Evolutionary conservation across 1,140 invertebrate species (phyloP), one percentile per base, ranked within the genome.

Genomic region (Oncopeltus fasciatus): DNA sequence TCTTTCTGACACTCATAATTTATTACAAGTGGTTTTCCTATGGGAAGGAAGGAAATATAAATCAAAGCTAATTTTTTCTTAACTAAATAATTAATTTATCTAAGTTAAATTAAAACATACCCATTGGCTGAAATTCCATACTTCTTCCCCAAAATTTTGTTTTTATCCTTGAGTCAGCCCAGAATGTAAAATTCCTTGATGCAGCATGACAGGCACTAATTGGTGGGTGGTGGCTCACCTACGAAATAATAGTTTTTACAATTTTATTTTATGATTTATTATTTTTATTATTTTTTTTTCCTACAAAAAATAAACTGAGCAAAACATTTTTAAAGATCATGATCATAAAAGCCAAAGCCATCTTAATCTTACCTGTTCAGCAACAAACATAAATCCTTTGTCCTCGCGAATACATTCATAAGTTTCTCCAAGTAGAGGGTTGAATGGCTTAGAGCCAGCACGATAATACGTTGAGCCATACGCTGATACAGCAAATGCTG

Each of bases 101-200:
- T 43, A 11, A n/a, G 38, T 43, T 43, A 11, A 11, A 43, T n/a
- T n/a, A n/a, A n/a, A n/a, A n/a, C 2, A 71, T 69, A 63, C 88
- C 88, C 33, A 86, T 80, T 0, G 90, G 89, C 70, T 90, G 85
- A 71, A 92, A 87, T 75, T 92, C 88, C 79, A 93, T 88, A 29
- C 87, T 90, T 75, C 90, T 92, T 61, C 89, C 89, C 88, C 89
- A 92, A 76, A 93, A 93, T 73, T 89, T 90, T 26, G 88, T 87
- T 74, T 89, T 90, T 64, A 90, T 87, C 65, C 86, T 75, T 2
- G 83, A 81, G 70, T 87, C 84, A 79, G 91, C 88, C 82, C 84
- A 88, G 73, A 90, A 87, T 3, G 78, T 78, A 75, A 88, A 92
- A 69, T 83, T 83, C 63, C 78, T 73, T 21, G 83, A 83, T 69